A percentile compares a stretch with the other conserved stretches of the same genome.
Conservation (phyloP, 2,113 vertebrate species). For the Otus sunia region DNA sequence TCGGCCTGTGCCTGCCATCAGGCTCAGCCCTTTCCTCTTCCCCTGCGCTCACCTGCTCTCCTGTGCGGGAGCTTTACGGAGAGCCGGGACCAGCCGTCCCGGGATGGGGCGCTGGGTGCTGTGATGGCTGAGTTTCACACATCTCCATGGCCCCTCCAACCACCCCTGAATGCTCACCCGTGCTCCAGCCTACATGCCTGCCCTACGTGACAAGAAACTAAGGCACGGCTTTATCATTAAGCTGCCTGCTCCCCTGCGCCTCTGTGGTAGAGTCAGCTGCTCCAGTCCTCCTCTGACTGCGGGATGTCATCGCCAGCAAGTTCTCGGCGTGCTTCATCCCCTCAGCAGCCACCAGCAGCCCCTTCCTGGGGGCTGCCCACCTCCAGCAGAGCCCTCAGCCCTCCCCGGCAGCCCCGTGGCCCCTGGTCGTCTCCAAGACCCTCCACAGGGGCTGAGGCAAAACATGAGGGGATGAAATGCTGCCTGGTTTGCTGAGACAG, state of each 20-base stretch:
- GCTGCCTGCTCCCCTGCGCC: not conserved
- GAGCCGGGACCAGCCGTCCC: rapidly evolving
- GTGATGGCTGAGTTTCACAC: rapidly evolving
- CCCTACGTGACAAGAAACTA: not conserved
- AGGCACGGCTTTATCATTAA: not conserved
- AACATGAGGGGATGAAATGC: not conserved
- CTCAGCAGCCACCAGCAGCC: not conserved
- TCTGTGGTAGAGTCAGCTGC: not conserved
- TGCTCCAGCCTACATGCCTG: not conserved
- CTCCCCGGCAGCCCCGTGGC: rapidly evolving
- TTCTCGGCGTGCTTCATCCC: not conserved
- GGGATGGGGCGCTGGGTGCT: not conserved
- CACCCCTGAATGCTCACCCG: rapidly evolving
- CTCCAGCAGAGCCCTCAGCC: not conserved
- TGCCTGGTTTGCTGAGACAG: not conserved
- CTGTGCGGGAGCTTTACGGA: too few relatives aligned
- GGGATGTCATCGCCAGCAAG: not conserved
- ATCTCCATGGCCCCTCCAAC: not conserved
- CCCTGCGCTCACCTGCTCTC: not conserved
- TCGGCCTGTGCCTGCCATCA: not conserved
- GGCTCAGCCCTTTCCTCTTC: not conserved
- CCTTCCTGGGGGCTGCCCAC: not conserved
- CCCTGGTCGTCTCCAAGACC: not conserved
- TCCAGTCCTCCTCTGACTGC: not conserved
- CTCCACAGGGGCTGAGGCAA: not conserved